phyloP scores from a whole-genome alignment of 2,797 vertebrate genomes.

The Lophura swinhoii region DNA sequence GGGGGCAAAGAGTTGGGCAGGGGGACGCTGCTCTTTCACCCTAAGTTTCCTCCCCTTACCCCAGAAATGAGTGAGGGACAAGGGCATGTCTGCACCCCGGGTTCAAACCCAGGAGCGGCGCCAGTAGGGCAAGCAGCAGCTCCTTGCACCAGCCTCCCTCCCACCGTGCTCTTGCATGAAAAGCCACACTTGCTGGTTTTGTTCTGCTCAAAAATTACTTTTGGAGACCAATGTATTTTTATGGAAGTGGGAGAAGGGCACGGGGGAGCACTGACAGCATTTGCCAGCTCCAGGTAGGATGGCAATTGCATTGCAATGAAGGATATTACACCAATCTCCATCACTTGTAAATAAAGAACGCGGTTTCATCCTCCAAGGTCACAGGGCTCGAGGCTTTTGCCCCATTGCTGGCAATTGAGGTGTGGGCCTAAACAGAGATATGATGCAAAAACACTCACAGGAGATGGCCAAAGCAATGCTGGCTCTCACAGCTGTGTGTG shows the following conservation, averaged over 20 bases:
- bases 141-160: not conserved
- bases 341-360: conserved; percentile 57
- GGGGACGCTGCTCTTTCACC: not conserved
- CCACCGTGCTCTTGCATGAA: fast-evolving
- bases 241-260: fast-evolving
- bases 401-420: not conserved
- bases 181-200: not conserved
- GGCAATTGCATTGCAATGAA: conserved; percentile 1
- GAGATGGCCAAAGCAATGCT: not conserved
- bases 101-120: not conserved
- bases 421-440: too few relatives aligned
- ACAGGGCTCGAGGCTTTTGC: not conserved
- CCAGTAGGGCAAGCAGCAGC: fast-evolving
- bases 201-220: not conserved
- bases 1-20: fast-evolving
- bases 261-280: fast-evolving
- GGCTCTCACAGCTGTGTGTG: not conserved
- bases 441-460: not conserved
- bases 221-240: not conserved
- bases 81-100: fast-evolving
- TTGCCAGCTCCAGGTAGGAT: not conserved
- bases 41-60: not conserved
- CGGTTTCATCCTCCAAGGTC: conserved; percentile 46
- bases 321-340: conserved; percentile 17
- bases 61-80: not conserved